A percentile compares a stretch with the other conserved stretches of the same genome.
These are phyloP conservation scores for Clostera curtula DNA, from an alignment of 2,888 invertebrate species.

Conservation along the genomic window DNA sequence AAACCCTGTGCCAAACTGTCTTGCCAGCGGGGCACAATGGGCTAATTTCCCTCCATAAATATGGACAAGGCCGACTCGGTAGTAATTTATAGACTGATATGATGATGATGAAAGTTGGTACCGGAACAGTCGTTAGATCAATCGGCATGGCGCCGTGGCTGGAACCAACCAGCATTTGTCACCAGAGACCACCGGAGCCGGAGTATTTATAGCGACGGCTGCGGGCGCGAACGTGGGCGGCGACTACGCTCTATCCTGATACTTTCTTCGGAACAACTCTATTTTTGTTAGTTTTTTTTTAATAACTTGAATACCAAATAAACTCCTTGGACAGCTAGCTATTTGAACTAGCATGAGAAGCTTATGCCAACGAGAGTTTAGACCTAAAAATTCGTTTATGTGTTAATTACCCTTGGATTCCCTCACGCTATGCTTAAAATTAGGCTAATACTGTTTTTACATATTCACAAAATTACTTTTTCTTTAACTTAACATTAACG, in stretches of 20 bases:
- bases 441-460: slow-evolving; percentile 33
- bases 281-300: slow-evolving; percentile 11
- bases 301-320: too few relatives aligned
- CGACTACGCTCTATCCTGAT: slow-evolving; percentile 37
- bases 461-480: slow-evolving; percentile 38
- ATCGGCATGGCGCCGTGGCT: slow-evolving; percentile 59
- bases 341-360: too few relatives aligned
- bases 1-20: too few relatives aligned
- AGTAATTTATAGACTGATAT: too few relatives aligned
- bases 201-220: slow-evolving; percentile 68
- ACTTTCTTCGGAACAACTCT: slow-evolving; percentile 30
- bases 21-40: slow-evolving; percentile 25
- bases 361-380: slow-evolving; percentile 8
- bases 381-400: slow-evolving; percentile 13
- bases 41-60: slow-evolving; percentile 24
- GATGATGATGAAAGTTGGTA: slow-evolving; percentile 33
- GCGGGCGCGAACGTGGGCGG: slow-evolving; percentile 56
- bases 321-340: too few relatives aligned
- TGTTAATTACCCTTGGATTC: slow-evolving; percentile 37
- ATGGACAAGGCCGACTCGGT: too few relatives aligned
- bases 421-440: slow-evolving; percentile 26
- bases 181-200: slow-evolving; percentile 71
- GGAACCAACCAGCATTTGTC: slow-evolving; percentile 66
- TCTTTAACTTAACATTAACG: too few relatives aligned
- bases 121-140: slow-evolving; percentile 59